Percentiles rank a stretch among this genome's conserved stretches.
Evolutionary conservation across 2,797 vertebrate species (phyloP).

Genomic region (Ctenopoma kingsleyae): DNA sequence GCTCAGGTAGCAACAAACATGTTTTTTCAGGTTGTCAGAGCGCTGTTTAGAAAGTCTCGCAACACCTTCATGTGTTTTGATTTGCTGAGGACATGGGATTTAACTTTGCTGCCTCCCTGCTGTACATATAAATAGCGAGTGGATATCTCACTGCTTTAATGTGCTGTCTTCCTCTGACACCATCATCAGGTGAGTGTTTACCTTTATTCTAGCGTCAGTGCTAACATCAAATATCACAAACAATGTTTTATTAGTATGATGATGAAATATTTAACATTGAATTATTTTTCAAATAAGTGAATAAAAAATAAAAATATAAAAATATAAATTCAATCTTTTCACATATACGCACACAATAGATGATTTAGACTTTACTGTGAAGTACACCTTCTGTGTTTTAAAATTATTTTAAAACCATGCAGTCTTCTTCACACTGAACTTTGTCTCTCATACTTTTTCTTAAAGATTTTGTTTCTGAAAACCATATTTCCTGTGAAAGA

Average conservation of each 20-base stretch:
- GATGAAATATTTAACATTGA: background rate
- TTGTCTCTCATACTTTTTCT: conserved; percentile 17
- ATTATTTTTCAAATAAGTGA: too few species aligned
- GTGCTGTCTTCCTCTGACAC: conserved; percentile 7
- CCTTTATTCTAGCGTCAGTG: background rate
- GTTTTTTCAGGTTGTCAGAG: conserved; percentile 15
- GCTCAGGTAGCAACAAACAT: conserved; percentile 1
- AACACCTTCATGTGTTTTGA: conserved; percentile 38
- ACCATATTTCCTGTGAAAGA: conserved; percentile 70
- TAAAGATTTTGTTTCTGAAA: conserved; percentile 31
- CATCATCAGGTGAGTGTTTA: conserved; percentile 45
- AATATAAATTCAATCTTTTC: background rate
- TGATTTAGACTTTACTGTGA: background rate
- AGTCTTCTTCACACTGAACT: conserved; percentile 7
- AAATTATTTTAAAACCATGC: background rate
- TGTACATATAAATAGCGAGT: conserved; percentile 58
- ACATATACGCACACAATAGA: background rate
- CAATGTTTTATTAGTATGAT: background rate
- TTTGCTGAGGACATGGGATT: conserved; percentile 45
- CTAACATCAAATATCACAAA: background rate
- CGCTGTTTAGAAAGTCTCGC: background rate
- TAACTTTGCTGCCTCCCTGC: conserved; percentile 3
- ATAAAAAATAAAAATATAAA: background rate
- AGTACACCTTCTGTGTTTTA: background rate
- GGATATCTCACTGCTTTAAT: background rate